Evolutionary conservation across 2,888 invertebrate species (phyloP).

Genomic region (Amblyteles armatorius): DNA sequence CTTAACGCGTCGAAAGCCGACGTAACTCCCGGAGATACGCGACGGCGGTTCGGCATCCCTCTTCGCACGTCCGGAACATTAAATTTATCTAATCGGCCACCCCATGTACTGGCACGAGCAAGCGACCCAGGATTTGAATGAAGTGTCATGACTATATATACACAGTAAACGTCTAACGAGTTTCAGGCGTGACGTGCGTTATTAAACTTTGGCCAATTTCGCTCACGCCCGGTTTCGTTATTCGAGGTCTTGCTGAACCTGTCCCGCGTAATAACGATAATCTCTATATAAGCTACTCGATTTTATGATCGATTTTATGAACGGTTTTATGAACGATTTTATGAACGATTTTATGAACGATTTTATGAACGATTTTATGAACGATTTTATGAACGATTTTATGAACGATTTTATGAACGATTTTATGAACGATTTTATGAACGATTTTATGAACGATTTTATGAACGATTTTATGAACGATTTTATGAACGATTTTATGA

Average conservation of each 20-base stretch:
- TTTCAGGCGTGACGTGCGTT: slow-evolving; percentile 33
- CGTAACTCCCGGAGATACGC: slow-evolving; percentile 1
- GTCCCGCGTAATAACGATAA: slow-evolving; percentile 3
- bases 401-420: neutral
- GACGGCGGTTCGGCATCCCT: neutral
- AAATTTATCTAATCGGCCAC: slow-evolving; percentile 40
- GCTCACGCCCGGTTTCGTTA: slow-evolving; percentile 20
- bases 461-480: neutral
- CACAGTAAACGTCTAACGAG: slow-evolving; percentile 22
- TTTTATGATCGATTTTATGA: neutral
- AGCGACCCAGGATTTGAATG: slow-evolving; percentile 19
- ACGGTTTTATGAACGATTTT: neutral
- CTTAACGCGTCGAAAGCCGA: slow-evolving; percentile 5
- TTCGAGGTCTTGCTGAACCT: slow-evolving; percentile 9
- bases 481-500: neutral
- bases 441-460: neutral
- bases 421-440: neutral
- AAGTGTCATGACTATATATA: slow-evolving; percentile 29
- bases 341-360: neutral
- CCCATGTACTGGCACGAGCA: neutral
- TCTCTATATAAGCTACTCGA: slow-evolving; percentile 4
- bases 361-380: neutral
- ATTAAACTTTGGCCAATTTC: slow-evolving; percentile 37
- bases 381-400: neutral
- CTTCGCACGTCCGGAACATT: slow-evolving; percentile 33